Conservation (phyloP, 2,797 vertebrate species). For the Enteromius thamalakanensis region DNA sequence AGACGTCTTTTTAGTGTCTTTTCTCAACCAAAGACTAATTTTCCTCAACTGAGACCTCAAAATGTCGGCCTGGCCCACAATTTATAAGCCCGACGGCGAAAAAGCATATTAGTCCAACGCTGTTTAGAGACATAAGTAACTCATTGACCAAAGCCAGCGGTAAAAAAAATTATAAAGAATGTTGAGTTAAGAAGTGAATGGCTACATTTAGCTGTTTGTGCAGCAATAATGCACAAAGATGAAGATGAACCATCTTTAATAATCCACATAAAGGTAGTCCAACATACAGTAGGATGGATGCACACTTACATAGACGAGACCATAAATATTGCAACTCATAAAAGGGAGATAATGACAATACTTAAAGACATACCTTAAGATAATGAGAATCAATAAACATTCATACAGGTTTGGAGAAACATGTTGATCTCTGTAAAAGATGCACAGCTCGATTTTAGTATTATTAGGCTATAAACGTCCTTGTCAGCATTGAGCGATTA, state of each 20-base stretch:
- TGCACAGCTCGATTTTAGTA: background rate
- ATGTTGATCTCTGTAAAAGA: background rate
- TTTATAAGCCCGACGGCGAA: slow-evolving; percentile 47
- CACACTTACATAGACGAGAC: too few species aligned
- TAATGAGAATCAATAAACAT: background rate
- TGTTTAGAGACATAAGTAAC: slow-evolving; percentile 10
- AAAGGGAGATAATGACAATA: too few species aligned
- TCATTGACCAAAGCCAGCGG: background rate
- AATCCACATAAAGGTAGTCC: too few species aligned
- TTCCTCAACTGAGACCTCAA: slow-evolving; percentile 58
- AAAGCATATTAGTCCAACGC: slow-evolving; percentile 13
- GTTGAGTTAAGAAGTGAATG: background rate
- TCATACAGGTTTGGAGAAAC: background rate
- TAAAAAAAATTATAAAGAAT: background rate
- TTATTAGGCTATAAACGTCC: slow-evolving; percentile 34
- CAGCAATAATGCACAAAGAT: too few species aligned
- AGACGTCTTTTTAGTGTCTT: slow-evolving; percentile 55
- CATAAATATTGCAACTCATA: too few species aligned
- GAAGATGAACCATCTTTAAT: too few species aligned
- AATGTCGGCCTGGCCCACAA: slow-evolving; percentile 55
- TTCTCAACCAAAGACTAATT: slow-evolving; percentile 55
- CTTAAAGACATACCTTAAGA: too few species aligned
- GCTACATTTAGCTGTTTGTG: background rate
- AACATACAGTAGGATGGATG: too few species aligned
- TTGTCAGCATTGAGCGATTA: slow-evolving; percentile 34